phyloP scores from a whole-genome alignment of 2,113 vertebrate genomes.

The Leucosticte australis region DNA sequence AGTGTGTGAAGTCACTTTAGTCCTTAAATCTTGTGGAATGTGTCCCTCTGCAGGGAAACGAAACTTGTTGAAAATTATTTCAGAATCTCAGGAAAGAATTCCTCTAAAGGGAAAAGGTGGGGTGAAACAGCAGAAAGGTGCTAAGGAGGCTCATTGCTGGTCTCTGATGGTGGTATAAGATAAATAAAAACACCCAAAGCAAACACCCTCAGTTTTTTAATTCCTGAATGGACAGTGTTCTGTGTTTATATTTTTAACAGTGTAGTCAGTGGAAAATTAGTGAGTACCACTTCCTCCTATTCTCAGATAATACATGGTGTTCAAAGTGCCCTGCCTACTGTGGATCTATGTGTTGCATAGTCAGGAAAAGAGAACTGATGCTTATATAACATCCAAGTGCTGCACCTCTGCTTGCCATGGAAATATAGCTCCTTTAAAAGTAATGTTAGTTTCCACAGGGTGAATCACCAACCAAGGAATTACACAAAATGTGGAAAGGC shows the following conservation, averaged over 20 bases:
- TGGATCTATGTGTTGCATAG: background rate
- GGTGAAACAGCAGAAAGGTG: fast-evolving
- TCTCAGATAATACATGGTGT: background rate
- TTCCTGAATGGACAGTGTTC: background rate
- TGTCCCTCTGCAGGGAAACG: background rate
- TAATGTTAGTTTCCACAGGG: background rate
- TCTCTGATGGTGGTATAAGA: background rate
- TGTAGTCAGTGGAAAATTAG: background rate
- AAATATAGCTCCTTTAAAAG: background rate
- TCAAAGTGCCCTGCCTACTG: background rate
- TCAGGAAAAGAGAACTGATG: background rate
- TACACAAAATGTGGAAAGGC: background rate
- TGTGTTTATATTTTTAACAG: background rate
- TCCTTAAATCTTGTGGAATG: background rate
- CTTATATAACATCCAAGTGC: background rate
- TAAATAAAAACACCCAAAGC: background rate
- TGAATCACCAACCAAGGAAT: background rate
- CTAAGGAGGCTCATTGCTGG: background rate
- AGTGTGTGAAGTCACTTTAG: background rate
- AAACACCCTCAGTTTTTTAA: background rate
- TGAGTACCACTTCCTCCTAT: background rate
- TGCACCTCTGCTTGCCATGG: background rate
- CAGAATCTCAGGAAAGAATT: background rate
- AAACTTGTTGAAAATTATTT: background rate
- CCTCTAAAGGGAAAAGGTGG: background rate